Percentiles rank a stretch among this genome's conserved stretches.
These are phyloP conservation scores for Sciaenops ocellatus DNA, from an alignment of 2,797 vertebrate species.

Conservation along the genomic window DNA sequence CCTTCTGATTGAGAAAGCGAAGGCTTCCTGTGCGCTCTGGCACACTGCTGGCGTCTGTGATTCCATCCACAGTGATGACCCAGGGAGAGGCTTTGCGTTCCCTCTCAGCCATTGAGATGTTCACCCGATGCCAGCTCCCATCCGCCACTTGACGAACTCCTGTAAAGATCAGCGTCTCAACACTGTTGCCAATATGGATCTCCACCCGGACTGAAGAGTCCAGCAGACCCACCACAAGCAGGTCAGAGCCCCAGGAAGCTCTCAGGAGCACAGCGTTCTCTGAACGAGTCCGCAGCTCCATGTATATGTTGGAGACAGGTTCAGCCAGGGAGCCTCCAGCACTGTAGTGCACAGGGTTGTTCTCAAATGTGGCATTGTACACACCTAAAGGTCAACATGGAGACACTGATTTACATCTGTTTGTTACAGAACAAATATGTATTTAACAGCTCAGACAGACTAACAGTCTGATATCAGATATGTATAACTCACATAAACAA, in stretches of 20 bases:
- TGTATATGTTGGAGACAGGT: constrained; percentile 82
- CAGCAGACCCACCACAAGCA: constrained; percentile 86
- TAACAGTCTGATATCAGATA: not conserved
- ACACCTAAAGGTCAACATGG: constrained; percentile 82
- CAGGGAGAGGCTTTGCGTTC: constrained; percentile 79
- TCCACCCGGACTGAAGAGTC: constrained; percentile 86
- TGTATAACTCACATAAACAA: not conserved
- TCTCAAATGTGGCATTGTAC: constrained; percentile 89
- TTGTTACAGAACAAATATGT: not conserved
- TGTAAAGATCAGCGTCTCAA: constrained; percentile 80
- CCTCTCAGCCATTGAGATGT: constrained; percentile 83
- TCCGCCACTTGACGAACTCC: constrained; percentile 83
- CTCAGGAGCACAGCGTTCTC: constrained; percentile 87
- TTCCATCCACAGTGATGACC: constrained; percentile 87
- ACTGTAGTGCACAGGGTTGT: constrained; percentile 84
- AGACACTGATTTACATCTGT: not conserved
- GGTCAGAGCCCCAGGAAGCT: constrained; percentile 80
- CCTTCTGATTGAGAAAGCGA: constrained; percentile 84
- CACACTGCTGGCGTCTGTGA: constrained; percentile 78
- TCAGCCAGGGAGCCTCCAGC: constrained; percentile 77
- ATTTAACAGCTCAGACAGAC: too few relatives aligned
- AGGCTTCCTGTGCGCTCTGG: constrained; percentile 79
- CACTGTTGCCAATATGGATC: constrained; percentile 84
- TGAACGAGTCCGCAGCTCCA: constrained; percentile 91
- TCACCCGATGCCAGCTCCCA: constrained; percentile 90